These are phyloP conservation scores for Dasyurus viverrinus DNA, from an alignment of 2,113 vertebrate species.

Conservation along the genomic window DNA sequence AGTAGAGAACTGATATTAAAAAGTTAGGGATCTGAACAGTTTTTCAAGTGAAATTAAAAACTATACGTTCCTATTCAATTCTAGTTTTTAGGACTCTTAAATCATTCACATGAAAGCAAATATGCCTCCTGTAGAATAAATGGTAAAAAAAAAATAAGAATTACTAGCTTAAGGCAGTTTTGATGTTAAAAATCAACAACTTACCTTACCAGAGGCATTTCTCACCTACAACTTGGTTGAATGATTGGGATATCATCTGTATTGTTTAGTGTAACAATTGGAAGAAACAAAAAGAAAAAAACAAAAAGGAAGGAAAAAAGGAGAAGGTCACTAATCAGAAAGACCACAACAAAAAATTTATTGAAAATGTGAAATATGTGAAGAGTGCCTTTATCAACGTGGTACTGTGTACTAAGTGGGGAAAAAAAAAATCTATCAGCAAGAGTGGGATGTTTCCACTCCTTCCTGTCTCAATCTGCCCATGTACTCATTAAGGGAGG, in stretches of 20 bases:
- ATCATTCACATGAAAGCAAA: neutral
- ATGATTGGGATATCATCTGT: neutral
- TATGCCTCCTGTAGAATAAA: neutral
- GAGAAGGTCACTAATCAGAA: neutral
- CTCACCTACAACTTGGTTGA: neutral
- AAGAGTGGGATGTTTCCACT: neutral
- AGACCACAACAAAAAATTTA: slow-evolving; percentile 7
- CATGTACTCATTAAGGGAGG: neutral
- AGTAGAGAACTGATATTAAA: neutral
- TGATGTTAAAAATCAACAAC: neutral
- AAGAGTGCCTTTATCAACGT: neutral
- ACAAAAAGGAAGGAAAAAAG: too few species aligned
- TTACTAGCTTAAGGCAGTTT: neutral
- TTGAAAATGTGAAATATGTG: slow-evolving; percentile 9
- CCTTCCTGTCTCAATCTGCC: neutral
- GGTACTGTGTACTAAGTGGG: neutral
- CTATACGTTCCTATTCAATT: neutral
- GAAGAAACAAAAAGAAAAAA: neutral
- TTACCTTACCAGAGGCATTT: neutral
- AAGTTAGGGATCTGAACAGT: neutral
- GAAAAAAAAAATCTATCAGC: neutral
- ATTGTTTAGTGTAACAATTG: neutral
- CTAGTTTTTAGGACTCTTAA: slow-evolving; percentile 5
- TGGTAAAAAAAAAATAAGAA: neutral
- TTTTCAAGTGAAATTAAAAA: neutral